Base-by-base conservation (phyloP, 2,888 invertebrate genomes). In the Lutraria lutraria region DNA sequence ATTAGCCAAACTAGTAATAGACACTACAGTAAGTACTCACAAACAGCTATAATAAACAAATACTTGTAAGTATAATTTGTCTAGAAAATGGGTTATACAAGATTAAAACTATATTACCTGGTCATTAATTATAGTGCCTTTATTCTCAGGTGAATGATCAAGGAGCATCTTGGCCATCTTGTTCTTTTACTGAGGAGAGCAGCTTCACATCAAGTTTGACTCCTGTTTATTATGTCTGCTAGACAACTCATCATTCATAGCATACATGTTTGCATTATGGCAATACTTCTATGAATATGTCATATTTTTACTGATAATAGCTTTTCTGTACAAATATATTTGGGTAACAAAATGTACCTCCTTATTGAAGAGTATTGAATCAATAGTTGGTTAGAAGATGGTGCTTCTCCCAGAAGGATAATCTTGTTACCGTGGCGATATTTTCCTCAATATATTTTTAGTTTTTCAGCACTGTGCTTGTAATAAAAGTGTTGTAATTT, bases 371-470 rank as follows among this genome's bases (percentile, higher is more conserved):
- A 76, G 4, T 43, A 43, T 2, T n/a, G 76, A 76, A 76, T 76
- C 76, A 34, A 76, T 76, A 76, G 76, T 31, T 76, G 43, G 43
- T 43, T 19, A 31, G 15, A 76, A 76, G 76, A 76, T 76, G 76
- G 16, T 76, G 76, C 16, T 19, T 10, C 43, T 76, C 34, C 76
- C 76, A 34, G 6, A 76, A 76, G 76, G 76, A 76, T 76, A 76
- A 76, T 76, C 76, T 34, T 76, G 21, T 76, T 34, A 76, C 76
- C 76, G 4, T 76, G 19, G 76, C 76, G 76, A 76, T 76, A 76
- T 76, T 76, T 76, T 34, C 76, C 34, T 15, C 76, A 76, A 76
- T 31, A 76, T 76, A 76, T 76, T 76, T 76, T 76, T 29, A 31
- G 29, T 31, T 0, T 76, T 15, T 76, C 31, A 6, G 34, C 76